A percentile compares a stretch with the other conserved stretches of the same genome.
Evolutionary conservation across 2,797 vertebrate genomes (phyloP).

Genomic region (Esox lucius): DNA sequence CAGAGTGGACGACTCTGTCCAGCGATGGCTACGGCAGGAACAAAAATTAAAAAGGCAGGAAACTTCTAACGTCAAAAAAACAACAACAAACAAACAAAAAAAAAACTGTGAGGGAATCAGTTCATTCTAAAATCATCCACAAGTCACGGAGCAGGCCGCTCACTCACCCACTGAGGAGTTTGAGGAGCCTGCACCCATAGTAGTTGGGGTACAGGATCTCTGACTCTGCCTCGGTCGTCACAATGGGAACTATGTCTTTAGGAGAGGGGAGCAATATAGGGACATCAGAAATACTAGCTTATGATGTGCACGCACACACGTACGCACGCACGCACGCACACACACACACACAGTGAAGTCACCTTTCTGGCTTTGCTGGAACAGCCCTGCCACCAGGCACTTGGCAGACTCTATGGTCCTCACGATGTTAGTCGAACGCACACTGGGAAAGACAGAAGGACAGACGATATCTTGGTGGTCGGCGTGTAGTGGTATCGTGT

Average conservation of each 20-base stretch:
- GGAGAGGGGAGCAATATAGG: conserved; percentile 13
- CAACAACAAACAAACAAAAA: conserved; percentile 25
- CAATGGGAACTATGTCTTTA: conserved; percentile 79
- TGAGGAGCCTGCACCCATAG: conserved; percentile 82
- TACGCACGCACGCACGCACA: background rate
- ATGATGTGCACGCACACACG: background rate
- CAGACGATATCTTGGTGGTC: conserved; percentile 3
- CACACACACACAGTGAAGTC: background rate
- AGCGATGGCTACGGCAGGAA: conserved; percentile 72
- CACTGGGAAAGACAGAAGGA: conserved; percentile 63
- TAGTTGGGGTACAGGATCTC: conserved; percentile 94
- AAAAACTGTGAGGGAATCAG: background rate
- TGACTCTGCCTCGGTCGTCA: conserved; percentile 79
- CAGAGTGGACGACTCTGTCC: conserved; percentile 70
- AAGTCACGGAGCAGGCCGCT: background rate
- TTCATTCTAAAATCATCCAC: background rate
- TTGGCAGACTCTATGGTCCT: conserved; percentile 93
- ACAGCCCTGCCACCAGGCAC: conserved; percentile 92
- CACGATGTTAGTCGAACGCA: conserved; percentile 92
- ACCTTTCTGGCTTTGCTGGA: conserved; percentile 89
- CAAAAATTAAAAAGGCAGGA: conserved; percentile 41
- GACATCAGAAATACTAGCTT: background rate
- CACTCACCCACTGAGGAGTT: conserved; percentile 75
- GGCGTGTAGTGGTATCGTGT: background rate
- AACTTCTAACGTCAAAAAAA: conserved; percentile 43